Conservation (phyloP, 2,113 vertebrate genomes). For the Rallus limicola region DNA sequence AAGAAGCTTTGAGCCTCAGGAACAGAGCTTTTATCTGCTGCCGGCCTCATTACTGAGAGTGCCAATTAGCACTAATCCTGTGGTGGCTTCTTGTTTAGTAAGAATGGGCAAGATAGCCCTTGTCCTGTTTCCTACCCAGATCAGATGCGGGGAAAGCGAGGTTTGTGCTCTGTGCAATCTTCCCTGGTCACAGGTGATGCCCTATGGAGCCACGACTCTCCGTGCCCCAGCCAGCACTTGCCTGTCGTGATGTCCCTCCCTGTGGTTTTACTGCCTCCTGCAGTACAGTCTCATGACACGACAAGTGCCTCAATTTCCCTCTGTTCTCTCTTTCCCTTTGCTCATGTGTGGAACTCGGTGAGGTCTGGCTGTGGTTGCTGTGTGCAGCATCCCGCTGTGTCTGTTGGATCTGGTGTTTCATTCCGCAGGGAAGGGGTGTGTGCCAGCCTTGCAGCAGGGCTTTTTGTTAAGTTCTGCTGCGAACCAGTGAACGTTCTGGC, state of each 20-base stretch:
- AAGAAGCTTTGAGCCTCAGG: not conserved
- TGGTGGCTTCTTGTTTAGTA: not conserved
- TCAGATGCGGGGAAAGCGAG: not conserved
- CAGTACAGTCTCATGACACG: not conserved
- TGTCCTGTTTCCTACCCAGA: not conserved
- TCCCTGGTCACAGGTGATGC: not conserved
- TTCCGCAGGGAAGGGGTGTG: not conserved
- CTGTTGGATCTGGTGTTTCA: not conserved
- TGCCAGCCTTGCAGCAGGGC: not conserved
- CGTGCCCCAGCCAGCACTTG: not conserved
- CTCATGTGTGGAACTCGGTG: not conserved
- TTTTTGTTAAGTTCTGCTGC: not conserved
- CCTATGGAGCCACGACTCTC: not conserved
- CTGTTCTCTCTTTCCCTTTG: not conserved
- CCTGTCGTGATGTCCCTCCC: not conserved
- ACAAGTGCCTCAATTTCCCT: not conserved
- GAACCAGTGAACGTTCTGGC: not conserved
- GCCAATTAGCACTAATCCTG: not conserved
- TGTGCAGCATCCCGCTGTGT: not conserved
- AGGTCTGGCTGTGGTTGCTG: not conserved
- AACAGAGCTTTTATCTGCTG: not conserved
- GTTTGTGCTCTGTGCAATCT: not conserved
- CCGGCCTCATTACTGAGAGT: not conserved
- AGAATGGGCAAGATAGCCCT: not conserved
- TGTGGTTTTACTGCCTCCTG: not conserved